Percentiles rank a stretch among this genome's conserved stretches.
Evolutionary conservation across 2,797 vertebrate species (phyloP).

Genomic region (Epinephelus awoara): DNA sequence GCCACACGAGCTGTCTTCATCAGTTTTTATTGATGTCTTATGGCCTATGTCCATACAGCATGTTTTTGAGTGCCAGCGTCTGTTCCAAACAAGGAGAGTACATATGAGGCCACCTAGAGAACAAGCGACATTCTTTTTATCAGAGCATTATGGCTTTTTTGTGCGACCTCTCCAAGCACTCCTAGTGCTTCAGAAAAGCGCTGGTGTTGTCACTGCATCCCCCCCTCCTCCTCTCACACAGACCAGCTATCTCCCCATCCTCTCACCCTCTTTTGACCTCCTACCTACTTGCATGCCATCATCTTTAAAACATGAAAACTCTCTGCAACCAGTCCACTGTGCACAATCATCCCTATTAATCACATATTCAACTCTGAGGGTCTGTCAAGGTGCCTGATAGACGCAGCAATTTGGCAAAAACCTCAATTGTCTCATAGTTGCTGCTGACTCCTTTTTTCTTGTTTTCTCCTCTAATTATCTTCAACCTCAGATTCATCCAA

Average conservation of each 20-base stretch:
- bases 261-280: slow-evolving; percentile 15
- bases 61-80: too few relatives aligned
- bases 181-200: too few relatives aligned
- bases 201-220: too few relatives aligned
- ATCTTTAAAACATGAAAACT: slow-evolving; percentile 38
- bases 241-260: background rate
- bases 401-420: background rate
- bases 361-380: slow-evolving; percentile 1
- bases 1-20: background rate
- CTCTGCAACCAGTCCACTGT: background rate
- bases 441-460: slow-evolving; percentile 1
- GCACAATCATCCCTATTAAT: background rate
- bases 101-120: too few relatives aligned
- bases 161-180: too few relatives aligned
- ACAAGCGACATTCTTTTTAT: too few relatives aligned
- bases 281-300: slow-evolving; percentile 19
- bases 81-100: too few relatives aligned
- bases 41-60: too few relatives aligned
- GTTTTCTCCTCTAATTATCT: background rate
- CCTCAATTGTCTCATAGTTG: background rate
- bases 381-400: slow-evolving; percentile 11
- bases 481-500: slow-evolving; percentile 7
- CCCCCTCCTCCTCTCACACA: background rate
- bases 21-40: too few relatives aligned
- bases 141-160: too few relatives aligned